phyloP scores from a whole-genome alignment of 2,888 invertebrate genomes.

The Acanthosoma haemorrhoidale region DNA sequence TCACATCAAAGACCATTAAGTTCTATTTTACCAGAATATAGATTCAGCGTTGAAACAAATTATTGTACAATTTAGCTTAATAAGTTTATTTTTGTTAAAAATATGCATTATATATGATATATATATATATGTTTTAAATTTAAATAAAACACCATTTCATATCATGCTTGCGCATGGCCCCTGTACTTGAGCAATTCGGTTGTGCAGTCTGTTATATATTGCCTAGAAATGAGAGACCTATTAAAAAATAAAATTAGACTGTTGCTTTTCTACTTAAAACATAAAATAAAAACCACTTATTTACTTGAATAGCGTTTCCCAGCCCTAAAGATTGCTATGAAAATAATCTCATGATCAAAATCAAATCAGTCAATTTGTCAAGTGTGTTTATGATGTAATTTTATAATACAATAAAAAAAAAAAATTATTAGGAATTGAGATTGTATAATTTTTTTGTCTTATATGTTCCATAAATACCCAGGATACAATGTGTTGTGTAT shows the following conservation, averaged over 20 bases:
- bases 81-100: neutral
- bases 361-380: neutral
- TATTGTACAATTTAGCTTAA: neutral
- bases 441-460: neutral
- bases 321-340: neutral
- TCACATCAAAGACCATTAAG: neutral
- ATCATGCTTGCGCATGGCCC: too few relatives aligned
- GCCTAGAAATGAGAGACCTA: too few relatives aligned
- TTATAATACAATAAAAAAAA: neutral
- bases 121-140: too few relatives aligned
- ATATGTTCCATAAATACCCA: neutral
- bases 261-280: neutral
- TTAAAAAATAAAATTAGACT: too few relatives aligned
- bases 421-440: neutral
- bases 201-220: too few relatives aligned
- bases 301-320: neutral
- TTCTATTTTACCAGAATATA: neutral
- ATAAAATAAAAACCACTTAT: neutral
- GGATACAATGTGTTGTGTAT: neutral
- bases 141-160: too few relatives aligned
- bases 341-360: neutral
- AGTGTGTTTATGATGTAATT: neutral
- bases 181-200: too few relatives aligned
- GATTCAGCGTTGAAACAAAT: neutral
- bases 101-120: neutral